phyloP scores from a whole-genome alignment of 2,888 invertebrate species.

The Isoperla grammatica region DNA sequence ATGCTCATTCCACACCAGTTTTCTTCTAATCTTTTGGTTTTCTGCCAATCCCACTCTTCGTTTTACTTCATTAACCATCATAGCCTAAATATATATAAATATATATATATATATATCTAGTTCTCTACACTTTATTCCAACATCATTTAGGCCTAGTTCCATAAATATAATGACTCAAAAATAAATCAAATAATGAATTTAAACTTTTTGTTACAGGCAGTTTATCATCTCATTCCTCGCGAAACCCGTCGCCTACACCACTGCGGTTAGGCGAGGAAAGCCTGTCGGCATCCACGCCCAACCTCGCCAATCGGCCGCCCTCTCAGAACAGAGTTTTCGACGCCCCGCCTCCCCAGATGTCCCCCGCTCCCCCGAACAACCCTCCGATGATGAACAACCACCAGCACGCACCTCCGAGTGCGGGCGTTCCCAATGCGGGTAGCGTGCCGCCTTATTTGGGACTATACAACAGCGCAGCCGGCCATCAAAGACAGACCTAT shows the following conservation, averaged over 20 bases:
- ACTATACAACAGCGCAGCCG: neutral
- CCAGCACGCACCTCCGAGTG: neutral
- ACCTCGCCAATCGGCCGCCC: slow-evolving; percentile 36
- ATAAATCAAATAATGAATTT: too few species aligned
- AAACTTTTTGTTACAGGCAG: slow-evolving; percentile 39
- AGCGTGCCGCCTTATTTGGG: neutral
- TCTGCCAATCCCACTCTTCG: too few species aligned
- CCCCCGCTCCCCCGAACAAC: slow-evolving; percentile 20
- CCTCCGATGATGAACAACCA: slow-evolving; percentile 7
- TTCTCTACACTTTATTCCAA: too few species aligned
- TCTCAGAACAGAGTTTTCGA: slow-evolving; percentile 36
- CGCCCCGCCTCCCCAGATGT: slow-evolving; percentile 21
- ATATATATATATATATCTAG: too few species aligned
- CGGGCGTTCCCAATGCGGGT: neutral
- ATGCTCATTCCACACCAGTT: too few species aligned
- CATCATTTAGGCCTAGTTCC: too few species aligned
- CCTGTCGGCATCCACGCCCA: slow-evolving; percentile 39
- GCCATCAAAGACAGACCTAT: too few species aligned
- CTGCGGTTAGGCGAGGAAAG: slow-evolving; percentile 43
- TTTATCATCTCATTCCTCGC: slow-evolving; percentile 45
- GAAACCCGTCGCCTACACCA: slow-evolving; percentile 47
- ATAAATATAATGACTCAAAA: too few species aligned
- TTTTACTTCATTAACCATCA: too few species aligned
- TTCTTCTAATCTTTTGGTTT: too few species aligned
- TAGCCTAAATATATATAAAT: too few species aligned